These are phyloP conservation scores for Melanaphis sacchari DNA, from an alignment of 1,140 invertebrate genomes.

Conservation along the genomic window DNA sequence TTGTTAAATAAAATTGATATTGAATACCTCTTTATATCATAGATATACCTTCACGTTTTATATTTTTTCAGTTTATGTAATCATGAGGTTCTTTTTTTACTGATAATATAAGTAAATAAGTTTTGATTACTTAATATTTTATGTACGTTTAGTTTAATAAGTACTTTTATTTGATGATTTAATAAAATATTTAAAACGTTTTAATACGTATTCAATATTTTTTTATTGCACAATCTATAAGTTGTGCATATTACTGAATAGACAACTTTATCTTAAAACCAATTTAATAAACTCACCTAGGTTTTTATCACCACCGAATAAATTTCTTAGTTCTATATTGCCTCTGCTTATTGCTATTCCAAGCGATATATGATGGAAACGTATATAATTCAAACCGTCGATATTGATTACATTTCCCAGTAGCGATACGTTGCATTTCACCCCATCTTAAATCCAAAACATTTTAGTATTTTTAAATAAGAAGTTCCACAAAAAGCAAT, in stretches of 20 bases:
- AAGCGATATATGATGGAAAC: slow-evolving; percentile 66
- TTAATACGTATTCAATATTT: background rate
- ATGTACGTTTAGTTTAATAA: background rate
- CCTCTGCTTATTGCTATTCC: slow-evolving; percentile 70
- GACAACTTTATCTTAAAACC: background rate
- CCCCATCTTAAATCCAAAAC: slow-evolving; percentile 67
- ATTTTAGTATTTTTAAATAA: slow-evolving; percentile 16
- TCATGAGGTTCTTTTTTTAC: background rate
- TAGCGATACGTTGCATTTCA: slow-evolving; percentile 69
- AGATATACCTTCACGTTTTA: background rate
- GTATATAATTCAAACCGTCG: slow-evolving; percentile 67
- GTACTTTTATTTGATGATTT: background rate
- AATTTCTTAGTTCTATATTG: slow-evolving; percentile 68
- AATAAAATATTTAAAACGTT: slow-evolving; percentile 16
- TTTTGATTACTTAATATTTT: background rate
- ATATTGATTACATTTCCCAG: slow-evolving; percentile 67
- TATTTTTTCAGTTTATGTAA: background rate
- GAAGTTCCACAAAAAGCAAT: background rate
- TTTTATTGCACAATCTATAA: background rate
- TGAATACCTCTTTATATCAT: background rate
- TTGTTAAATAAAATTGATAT: background rate
- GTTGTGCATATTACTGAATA: background rate
- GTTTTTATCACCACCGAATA: slow-evolving; percentile 70
- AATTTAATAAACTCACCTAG: slow-evolving; percentile 63
- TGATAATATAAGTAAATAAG: background rate